Percentiles rank a stretch among this genome's conserved stretches.
These are phyloP conservation scores for Nesidiocoris tenuis DNA, from an alignment of 2,888 invertebrate species.

Conservation along the genomic window DNA sequence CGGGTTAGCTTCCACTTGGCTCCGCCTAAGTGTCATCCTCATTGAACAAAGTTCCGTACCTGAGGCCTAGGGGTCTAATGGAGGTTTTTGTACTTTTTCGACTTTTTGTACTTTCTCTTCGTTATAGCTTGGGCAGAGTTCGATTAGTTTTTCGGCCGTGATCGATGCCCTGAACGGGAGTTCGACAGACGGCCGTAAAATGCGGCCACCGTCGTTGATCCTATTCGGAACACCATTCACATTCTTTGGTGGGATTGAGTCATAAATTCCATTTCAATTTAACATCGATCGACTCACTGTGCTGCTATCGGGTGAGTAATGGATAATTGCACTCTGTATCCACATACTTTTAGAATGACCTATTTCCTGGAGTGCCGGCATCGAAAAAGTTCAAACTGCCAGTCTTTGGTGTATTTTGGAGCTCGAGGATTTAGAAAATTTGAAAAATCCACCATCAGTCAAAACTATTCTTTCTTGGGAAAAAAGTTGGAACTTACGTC, in stretches of 20 bases:
- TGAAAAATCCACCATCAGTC: too few relatives aligned
- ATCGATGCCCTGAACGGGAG: conserved; percentile 4
- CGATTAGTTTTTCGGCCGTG: conserved; percentile 17
- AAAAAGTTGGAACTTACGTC: too few relatives aligned
- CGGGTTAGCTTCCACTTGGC: background rate
- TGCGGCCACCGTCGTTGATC: background rate
- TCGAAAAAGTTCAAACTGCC: too few relatives aligned
- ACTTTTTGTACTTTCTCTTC: conserved; percentile 10
- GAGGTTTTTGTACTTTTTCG: background rate
- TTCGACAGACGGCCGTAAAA: background rate
- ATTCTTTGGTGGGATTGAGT: background rate
- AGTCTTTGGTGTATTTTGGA: too few relatives aligned
- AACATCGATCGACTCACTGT: too few relatives aligned
- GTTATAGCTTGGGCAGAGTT: background rate
- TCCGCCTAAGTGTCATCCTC: background rate
- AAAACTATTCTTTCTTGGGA: too few relatives aligned
- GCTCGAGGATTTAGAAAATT: too few relatives aligned
- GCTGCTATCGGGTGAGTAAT: too few relatives aligned
- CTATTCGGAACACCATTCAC: background rate
- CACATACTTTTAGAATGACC: too few relatives aligned
- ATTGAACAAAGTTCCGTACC: background rate
- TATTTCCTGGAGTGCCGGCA: too few relatives aligned
- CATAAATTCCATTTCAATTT: background rate
- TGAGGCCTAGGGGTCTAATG: background rate
- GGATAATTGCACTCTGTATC: too few relatives aligned